These are phyloP conservation scores for Forbesichthys agassizii DNA, from an alignment of 2,113 vertebrate genomes.

Conservation along the genomic window DNA sequence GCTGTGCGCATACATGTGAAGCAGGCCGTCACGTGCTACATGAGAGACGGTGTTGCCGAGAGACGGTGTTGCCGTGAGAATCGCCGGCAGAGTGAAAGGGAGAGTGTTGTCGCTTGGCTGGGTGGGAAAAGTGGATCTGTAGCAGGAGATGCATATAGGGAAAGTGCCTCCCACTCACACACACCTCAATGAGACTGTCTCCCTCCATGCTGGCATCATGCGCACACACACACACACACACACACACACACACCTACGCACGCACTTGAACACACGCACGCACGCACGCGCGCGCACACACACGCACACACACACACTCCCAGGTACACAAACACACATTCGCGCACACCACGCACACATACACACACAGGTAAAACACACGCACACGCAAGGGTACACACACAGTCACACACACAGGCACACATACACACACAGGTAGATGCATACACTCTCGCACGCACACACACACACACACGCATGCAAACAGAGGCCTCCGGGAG, in stretches of 20 bases:
- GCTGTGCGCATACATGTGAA: neutral
- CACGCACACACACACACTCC: neutral
- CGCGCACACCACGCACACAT: too few species aligned
- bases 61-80: conserved; percentile 59
- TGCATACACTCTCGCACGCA: conserved; percentile 29
- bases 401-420: conserved; percentile 8
- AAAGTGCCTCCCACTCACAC: conserved; percentile 67
- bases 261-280: neutral
- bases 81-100: conserved; percentile 64
- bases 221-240: neutral
- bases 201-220: conserved; percentile 62
- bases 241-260: too few species aligned
- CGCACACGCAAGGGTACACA: conserved; percentile 24
- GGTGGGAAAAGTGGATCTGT: conserved; percentile 68
- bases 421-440: conserved; percentile 48
- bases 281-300: neutral
- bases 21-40: neutral
- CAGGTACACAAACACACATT: too few species aligned
- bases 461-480: conserved; percentile 27
- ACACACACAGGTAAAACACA: neutral
- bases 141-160: conserved; percentile 67
- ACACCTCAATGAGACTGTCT: conserved; percentile 68
- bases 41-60: conserved; percentile 18
- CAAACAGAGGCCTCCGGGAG: conserved; percentile 40
- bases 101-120: conserved; percentile 18